Evolutionary conservation across 2,888 invertebrate species (phyloP).

Genomic region (Troglohyphantes excavatus): DNA sequence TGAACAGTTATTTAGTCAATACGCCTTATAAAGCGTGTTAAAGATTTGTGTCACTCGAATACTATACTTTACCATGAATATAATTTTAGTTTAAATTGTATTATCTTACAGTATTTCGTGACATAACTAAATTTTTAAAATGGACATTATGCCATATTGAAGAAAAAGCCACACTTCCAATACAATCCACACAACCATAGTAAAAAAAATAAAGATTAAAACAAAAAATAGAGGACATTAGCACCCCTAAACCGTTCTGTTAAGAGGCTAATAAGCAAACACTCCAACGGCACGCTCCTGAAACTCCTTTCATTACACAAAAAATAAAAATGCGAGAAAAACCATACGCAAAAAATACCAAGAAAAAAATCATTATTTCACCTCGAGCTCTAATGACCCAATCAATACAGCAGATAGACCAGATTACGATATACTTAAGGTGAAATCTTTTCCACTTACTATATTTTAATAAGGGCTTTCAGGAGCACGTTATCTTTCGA

Average conservation of each 20-base stretch:
- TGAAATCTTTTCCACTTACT: constrained; percentile 49
- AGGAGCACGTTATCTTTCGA: constrained; percentile 58
- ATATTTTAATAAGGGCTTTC: constrained; percentile 72
- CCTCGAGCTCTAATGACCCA: constrained; percentile 39
- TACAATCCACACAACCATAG: too few species aligned
- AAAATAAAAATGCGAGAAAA: constrained; percentile 7
- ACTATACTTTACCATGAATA: too few species aligned
- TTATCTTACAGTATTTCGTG: too few species aligned
- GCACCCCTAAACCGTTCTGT: constrained; percentile 14
- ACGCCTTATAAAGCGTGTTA: too few species aligned
- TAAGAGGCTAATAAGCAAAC: constrained; percentile 51
- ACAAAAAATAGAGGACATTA: constrained; percentile 6
- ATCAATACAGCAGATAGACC: constrained; percentile 54
- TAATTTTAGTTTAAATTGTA: too few species aligned
- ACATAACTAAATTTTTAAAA: too few species aligned
- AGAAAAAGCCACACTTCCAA: too few species aligned
- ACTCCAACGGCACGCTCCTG: constrained; percentile 38
- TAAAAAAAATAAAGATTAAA: too few species aligned
- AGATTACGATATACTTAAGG: not conserved
- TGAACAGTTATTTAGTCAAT: too few species aligned
- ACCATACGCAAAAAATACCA: not conserved
- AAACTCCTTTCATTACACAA: constrained; percentile 21
- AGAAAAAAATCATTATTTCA: constrained; percentile 50
- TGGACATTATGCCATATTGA: too few species aligned
- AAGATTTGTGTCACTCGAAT: too few species aligned